Conservation (phyloP, 2,888 invertebrate species). For the Seira sanloemensis region DNA sequence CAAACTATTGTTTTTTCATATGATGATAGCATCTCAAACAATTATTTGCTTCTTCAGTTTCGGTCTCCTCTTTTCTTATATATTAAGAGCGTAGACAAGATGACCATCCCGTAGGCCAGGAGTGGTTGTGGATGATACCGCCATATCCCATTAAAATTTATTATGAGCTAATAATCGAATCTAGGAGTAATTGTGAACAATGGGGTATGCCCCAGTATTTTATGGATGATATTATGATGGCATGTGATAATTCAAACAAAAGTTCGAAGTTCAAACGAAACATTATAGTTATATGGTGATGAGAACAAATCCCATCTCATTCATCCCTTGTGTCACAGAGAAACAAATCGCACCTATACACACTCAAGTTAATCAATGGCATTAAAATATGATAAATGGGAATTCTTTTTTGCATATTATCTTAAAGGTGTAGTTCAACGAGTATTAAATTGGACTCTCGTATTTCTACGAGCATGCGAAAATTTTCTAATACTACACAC, state of each 20-base stretch:
- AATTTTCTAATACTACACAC: no score
- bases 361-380: constrained; percentile 46
- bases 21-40: constrained; percentile 38
- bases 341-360: constrained; percentile 30
- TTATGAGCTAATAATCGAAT: background rate
- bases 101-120: constrained; percentile 45
- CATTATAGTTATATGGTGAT: constrained; percentile 26
- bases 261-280: constrained; percentile 1
- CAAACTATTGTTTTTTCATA: no score
- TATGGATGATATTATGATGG: no score
- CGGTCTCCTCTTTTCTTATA: background rate
- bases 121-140: no score
- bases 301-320: constrained; percentile 44
- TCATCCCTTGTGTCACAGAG: constrained; percentile 41
- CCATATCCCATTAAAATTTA: no score
- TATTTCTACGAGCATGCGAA: no score
- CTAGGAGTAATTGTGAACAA: constrained; percentile 40
- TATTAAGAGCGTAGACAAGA: constrained; percentile 8
- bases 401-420: no score
- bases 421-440: no score
- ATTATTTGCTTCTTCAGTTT: constrained; percentile 27
- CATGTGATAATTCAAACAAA: background rate
- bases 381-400: constrained; percentile 36
- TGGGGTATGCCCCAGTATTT: constrained; percentile 25
- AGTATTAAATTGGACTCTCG: no score